A percentile compares a stretch with the other conserved stretches of the same genome.
These are phyloP conservation scores for Aurelia sp. DNA, from an alignment of 30 jellyfish, hydroid and myxozoan species.

Conservation along the genomic window DNA sequence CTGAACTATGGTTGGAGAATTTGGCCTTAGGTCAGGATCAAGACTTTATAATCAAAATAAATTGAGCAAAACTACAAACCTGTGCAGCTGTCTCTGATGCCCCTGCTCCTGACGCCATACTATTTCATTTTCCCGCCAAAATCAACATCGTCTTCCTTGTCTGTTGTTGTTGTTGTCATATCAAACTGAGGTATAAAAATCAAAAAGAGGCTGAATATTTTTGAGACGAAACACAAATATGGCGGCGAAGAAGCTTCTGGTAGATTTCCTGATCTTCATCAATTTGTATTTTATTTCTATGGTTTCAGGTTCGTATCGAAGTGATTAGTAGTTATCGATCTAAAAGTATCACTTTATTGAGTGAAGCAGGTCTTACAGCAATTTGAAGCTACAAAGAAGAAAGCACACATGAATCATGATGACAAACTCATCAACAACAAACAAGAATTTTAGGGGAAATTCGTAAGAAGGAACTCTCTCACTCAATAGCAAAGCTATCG, in stretches of 20 bases:
- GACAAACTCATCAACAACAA: no score
- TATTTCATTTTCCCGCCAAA: slow-evolving; percentile 29
- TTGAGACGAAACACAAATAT: slow-evolving; percentile 9
- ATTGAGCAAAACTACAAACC: slow-evolving; percentile 1
- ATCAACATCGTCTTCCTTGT: not conserved
- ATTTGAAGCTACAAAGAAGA: no score
- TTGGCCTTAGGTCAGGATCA: no score
- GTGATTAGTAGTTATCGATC: no score
- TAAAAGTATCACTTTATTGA: no score
- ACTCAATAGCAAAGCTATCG: no score
- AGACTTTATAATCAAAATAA: no score
- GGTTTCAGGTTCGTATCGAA: slow-evolving; percentile 24
- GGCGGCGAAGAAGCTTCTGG: slow-evolving; percentile 34
- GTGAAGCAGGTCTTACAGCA: no score
- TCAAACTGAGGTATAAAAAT: slow-evolving; percentile 2
- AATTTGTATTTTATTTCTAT: not conserved
- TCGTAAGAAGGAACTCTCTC: no score
- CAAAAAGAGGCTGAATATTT: slow-evolving; percentile 47
- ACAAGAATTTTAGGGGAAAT: no score
- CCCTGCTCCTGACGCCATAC: not conserved
- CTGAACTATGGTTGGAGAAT: no score
- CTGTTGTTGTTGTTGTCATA: slow-evolving; percentile 4
- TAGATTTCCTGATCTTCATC: not conserved
- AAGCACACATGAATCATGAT: no score
- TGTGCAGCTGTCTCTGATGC: slow-evolving; percentile 38